A percentile compares a stretch with the other conserved stretches of the same genome.
These are phyloP conservation scores for Spicauda simplicius DNA, from an alignment of 2,888 invertebrate genomes.

Conservation along the genomic window DNA sequence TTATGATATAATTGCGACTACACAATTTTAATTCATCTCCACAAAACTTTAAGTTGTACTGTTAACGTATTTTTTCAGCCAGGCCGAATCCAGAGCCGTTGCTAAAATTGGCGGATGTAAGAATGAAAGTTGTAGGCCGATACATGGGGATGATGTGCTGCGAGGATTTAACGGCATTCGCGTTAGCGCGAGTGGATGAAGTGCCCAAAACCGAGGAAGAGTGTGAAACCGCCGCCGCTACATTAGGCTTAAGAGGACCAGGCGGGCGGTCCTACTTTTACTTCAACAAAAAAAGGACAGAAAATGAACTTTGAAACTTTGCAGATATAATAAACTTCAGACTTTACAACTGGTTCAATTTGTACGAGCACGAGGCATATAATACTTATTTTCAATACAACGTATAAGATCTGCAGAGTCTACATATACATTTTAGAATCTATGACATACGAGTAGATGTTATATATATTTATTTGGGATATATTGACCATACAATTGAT, in stretches of 20 bases:
- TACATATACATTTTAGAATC: too few species aligned
- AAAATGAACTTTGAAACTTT: conserved; percentile 44
- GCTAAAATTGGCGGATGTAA: conserved; percentile 63
- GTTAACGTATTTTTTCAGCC: conserved; percentile 53
- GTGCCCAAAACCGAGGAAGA: conserved; percentile 61
- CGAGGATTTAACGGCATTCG: conserved; percentile 66
- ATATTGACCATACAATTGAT: too few species aligned
- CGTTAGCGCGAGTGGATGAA: conserved; percentile 56
- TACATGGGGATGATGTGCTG: conserved; percentile 72
- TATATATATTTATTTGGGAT: too few species aligned
- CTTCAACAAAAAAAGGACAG: conserved; percentile 12
- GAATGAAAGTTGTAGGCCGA: conserved; percentile 62
- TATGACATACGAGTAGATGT: too few species aligned
- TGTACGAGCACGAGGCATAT: not conserved
- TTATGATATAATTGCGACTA: too few species aligned
- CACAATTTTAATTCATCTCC: too few species aligned
- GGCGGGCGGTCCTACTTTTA: conserved; percentile 61
- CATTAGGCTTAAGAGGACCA: conserved; percentile 53
- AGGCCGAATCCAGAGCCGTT: conserved; percentile 60
- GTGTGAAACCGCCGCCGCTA: conserved; percentile 54
- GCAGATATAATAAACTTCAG: not conserved
- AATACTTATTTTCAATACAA: not conserved
- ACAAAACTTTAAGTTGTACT: too few species aligned
- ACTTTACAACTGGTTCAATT: not conserved
- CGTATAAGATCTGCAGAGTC: too few species aligned